Evolutionary conservation across 2,888 invertebrate species (phyloP).

Genomic region (Cheilosia soror): DNA sequence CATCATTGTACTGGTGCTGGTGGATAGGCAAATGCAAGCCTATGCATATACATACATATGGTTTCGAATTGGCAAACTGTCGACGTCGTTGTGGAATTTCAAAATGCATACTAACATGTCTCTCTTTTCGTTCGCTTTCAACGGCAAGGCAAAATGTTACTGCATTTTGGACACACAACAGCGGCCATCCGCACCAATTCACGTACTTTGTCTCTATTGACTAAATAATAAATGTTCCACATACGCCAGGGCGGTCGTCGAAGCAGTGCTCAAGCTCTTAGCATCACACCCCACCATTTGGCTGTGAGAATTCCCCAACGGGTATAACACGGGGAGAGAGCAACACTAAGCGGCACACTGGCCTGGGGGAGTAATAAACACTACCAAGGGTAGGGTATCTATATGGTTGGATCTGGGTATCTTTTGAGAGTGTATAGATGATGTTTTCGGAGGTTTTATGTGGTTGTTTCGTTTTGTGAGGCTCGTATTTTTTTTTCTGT

Average conservation of each 20-base stretch:
- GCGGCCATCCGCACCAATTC: constrained; percentile 55
- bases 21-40: not conserved
- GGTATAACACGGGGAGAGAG: constrained; percentile 9
- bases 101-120: constrained; percentile 6
- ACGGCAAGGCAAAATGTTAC: constrained; percentile 41
- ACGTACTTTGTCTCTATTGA: constrained; percentile 64
- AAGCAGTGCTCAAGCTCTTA: not conserved
- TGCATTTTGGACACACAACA: constrained; percentile 61
- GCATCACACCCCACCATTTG: constrained; percentile 27
- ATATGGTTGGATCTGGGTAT: constrained; percentile 21
- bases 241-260: constrained; percentile 44
- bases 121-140: constrained; percentile 9
- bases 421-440: constrained; percentile 27
- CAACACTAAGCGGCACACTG: constrained; percentile 12
- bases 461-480: constrained; percentile 35
- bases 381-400: constrained; percentile 28
- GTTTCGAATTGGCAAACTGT: constrained; percentile 16
- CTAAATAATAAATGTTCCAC: constrained; percentile 70
- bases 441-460: constrained; percentile 52
- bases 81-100: constrained; percentile 22
- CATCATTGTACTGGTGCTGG: not conserved
- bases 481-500: not conserved
- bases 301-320: constrained; percentile 37
- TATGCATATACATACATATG: not conserved
- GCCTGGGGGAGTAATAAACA: constrained; percentile 65